Evolutionary conservation across 2,888 invertebrate species (phyloP).

Genomic region (Caenorhabditis sp.): DNA sequence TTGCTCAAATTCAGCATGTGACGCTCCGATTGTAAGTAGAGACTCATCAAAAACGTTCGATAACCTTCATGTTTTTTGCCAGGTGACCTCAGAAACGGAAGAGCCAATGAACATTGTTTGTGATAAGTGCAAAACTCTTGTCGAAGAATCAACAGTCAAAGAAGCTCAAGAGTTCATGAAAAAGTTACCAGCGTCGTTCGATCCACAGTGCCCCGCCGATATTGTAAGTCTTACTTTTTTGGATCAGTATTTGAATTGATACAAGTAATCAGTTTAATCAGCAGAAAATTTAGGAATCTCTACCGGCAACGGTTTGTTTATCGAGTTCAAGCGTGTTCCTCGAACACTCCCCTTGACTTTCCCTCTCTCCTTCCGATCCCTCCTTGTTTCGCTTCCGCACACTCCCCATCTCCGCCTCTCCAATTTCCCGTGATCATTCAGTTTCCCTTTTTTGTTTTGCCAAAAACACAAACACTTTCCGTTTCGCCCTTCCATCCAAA

Average conservation of each 20-base stretch:
- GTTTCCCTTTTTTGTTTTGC: not conserved
- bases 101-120: conserved; percentile 76
- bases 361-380: not conserved
- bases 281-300: conserved; percentile 46
- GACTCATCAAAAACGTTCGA: no score
- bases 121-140: conserved; percentile 72
- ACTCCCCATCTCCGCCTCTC: not conserved
- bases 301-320: conserved; percentile 58
- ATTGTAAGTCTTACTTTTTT: conserved; percentile 69
- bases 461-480: not conserved
- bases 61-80: no score
- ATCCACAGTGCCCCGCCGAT: conserved; percentile 72
- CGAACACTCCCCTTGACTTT: conserved; percentile 18
- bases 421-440: not conserved
- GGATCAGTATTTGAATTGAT: no score
- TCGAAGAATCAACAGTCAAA: conserved; percentile 63
- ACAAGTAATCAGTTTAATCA: not conserved
- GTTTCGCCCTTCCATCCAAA: conserved; percentile 12
- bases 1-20: conserved; percentile 71
- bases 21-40: conserved; percentile 72
- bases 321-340: conserved; percentile 21
- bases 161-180: conserved; percentile 77
- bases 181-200: conserved; percentile 73
- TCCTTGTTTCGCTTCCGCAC: not conserved
- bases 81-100: conserved; percentile 72